Base-by-base conservation (phyloP, 1,140 invertebrate genomes). In the Metaphire vulgaris region DNA sequence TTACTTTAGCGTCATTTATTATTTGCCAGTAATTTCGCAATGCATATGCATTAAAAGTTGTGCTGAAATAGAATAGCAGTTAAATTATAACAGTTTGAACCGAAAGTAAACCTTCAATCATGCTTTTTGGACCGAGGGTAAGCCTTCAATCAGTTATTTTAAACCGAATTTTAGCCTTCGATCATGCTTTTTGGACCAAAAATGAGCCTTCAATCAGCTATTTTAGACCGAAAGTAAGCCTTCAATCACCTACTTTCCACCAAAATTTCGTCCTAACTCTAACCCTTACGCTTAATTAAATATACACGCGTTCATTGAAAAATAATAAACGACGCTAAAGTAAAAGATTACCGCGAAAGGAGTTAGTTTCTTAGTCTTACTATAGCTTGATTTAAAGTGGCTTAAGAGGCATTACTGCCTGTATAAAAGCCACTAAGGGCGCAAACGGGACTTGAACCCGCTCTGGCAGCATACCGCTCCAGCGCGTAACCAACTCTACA, bases 101-200 rank as follows among this genome's bases (percentile, higher is more conserved):
- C 16, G 2, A 71, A 31, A 1, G 1, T 69, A 28, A 26, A 66
- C 12, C 29, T 69, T 76, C 79, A n/a, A n/a, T n/a, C n/a, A n/a
- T n/a, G 33, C 76, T 81, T 0, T 14, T 12, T 1, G 74, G 80
- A 28, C 81, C 80, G 70, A 74, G 72, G n/a, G 73, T 74, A 2
- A 82, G 81, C 80, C 69, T 82, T 0, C 28, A 21, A 2, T 70
- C 77, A 15, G 81, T 81, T 69, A 30, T 73, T 26, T 33, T 79
- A 0, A 73, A 74, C 14, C 67, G 75, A 41, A 81, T 78, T 69
- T 81, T 81, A 16, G 65, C 41, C 0, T 29, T 67, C 1, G 74
- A 29, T 2, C 70, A 80, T 33, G 82, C 80, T 28, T 71, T 14
- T 12, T 1, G 74, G 80, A 28, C 81, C 80, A 69, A 74, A 72